Base-by-base conservation (phyloP, 2,113 vertebrate species). In the Grus americana region DNA sequence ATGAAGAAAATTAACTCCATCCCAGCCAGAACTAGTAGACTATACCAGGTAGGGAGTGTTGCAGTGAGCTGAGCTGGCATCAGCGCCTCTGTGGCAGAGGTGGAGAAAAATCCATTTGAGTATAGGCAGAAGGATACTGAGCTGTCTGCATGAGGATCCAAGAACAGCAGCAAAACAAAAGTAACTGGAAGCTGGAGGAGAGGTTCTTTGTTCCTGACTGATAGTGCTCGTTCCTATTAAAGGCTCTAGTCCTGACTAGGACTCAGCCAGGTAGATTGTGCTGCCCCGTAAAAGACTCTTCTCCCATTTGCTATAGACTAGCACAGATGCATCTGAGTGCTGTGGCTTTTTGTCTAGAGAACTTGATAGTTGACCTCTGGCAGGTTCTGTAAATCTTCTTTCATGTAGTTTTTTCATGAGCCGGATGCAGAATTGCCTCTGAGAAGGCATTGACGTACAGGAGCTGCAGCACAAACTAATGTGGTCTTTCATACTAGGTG, bases 401-500 rank as follows among this genome's bases (percentile, higher is more conserved):
- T 16, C 7, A 13, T 19, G 17, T 62, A 21, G 5, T 34, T 87
- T 75, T 42, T 79, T 61, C 6, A 6, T 14, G 18, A 90, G 29
- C 20, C 3, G 0, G 75, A 2, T 34, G 54, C 30, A 44, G 29
- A 81, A 22, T 24, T 66, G 10, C 36, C 20, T 0, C 1, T 26
- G 20, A 55, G 81, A 57, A 71, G 26, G 8, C 22, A 29, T 10
- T 49, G 32, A 27, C 40, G 79, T 52, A 1, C 3, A n/a, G 62
- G 88, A 75, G 26, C 54, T 88, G 71, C 67, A 88, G 42, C n/a
- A 40, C 27, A 12, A 50, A n/a, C 27, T 49, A 2, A 7, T 6
- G 2, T 0, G 0, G 3, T 47, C 16, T 62, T 71, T 86, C 27
- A 2, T 52, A 4, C 6, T 70, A 62, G 38, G 11, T 42, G n/a